phyloP scores from a whole-genome alignment of 2,797 vertebrate species.

The Meriones psammophilus region DNA sequence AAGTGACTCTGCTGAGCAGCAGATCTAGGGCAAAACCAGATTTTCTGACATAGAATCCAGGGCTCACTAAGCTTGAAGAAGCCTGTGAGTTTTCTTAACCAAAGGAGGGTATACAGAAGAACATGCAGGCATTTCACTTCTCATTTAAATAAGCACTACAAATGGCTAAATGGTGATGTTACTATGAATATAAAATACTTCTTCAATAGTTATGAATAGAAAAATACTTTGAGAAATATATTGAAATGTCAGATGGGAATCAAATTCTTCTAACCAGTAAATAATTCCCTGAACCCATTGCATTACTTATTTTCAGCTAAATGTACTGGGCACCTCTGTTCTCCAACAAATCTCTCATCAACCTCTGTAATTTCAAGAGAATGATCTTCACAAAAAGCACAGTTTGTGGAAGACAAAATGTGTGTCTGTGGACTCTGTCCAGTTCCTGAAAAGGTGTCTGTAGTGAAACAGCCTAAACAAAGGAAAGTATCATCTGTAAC shows the following conservation, averaged over 20 bases:
- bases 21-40: neutral
- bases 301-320: too few species aligned
- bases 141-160: neutral
- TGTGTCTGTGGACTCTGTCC: neutral
- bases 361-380: too few species aligned
- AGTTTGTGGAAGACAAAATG: neutral
- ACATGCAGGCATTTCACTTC: neutral
- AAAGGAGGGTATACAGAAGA: neutral
- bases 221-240: too few species aligned
- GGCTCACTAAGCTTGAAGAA: neutral
- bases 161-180: neutral
- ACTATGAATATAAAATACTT: too few species aligned
- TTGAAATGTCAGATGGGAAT: too few species aligned
- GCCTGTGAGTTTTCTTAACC: neutral
- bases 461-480: constrained; percentile 45
- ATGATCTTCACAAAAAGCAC: too few species aligned
- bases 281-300: too few species aligned
- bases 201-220: too few species aligned
- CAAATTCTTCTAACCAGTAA: too few species aligned
- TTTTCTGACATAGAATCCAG: neutral
- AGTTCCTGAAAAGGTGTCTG: constrained; percentile 3
- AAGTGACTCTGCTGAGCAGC: neutral
- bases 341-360: too few species aligned
- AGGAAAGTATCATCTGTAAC: neutral
- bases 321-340: too few species aligned